Percentiles rank a stretch among this genome's conserved stretches.
These are phyloP conservation scores for Temnothorax rugatulus DNA, from an alignment of 2,888 invertebrate species.

Conservation along the genomic window DNA sequence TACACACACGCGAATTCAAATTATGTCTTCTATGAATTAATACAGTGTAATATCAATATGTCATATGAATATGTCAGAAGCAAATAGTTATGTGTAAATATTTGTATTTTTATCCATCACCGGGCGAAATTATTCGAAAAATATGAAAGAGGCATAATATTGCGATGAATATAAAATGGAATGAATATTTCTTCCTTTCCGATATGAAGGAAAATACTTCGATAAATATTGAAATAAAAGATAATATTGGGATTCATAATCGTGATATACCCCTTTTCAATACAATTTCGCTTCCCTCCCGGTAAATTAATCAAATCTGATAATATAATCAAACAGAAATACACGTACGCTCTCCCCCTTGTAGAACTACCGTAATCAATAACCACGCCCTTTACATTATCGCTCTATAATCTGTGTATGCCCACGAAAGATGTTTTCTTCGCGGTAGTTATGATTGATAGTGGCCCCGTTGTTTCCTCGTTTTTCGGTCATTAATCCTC, in stretches of 20 bases:
- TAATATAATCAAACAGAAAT: constrained; percentile 59
- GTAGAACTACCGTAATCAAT: constrained; percentile 63
- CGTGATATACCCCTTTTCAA: constrained; percentile 13
- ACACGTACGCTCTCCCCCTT: constrained; percentile 18
- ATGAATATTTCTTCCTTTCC: not conserved
- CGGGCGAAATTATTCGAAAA: not conserved
- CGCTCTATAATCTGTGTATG: constrained; percentile 68
- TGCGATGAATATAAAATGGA: not conserved
- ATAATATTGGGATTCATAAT: constrained; percentile 18
- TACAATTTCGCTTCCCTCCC: constrained; percentile 4
- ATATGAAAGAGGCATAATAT: constrained; percentile 16
- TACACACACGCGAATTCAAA: not conserved
- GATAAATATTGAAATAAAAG: constrained; percentile 15
- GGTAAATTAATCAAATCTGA: constrained; percentile 22
- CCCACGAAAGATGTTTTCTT: constrained; percentile 67
- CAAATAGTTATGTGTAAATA: constrained; percentile 7
- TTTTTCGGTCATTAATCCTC: constrained; percentile 72
- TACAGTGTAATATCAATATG: constrained; percentile 4
- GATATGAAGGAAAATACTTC: not conserved
- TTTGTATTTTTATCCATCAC: not conserved
- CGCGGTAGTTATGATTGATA: constrained; percentile 74
- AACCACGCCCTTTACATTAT: constrained; percentile 67
- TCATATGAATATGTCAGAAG: not conserved
- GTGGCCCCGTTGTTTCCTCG: constrained; percentile 62
- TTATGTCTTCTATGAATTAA: not conserved